Percentiles rank a stretch among this genome's conserved stretches.
Evolutionary conservation across 2,797 vertebrate species (phyloP).

Genomic region (Alfaro cultratus): DNA sequence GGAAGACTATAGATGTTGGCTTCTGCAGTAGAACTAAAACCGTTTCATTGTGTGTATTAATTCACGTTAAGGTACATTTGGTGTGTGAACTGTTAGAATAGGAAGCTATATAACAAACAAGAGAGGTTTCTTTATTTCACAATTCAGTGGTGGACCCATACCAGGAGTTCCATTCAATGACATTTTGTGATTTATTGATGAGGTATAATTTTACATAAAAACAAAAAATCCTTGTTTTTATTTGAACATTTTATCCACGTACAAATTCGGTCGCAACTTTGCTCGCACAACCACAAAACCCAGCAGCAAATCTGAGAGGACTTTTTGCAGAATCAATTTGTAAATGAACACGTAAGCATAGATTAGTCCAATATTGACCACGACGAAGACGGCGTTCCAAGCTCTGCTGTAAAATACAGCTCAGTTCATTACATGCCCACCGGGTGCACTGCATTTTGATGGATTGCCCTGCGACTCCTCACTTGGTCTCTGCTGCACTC

Average conservation of each 20-base stretch:
- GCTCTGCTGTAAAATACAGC: conserved; percentile 55
- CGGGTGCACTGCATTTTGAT: conserved; percentile 65
- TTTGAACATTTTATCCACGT: neutral
- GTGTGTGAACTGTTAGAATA: neutral
- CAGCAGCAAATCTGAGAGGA: conserved; percentile 23
- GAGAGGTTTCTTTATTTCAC: neutral
- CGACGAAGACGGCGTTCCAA: conserved; percentile 50
- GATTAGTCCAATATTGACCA: conserved; percentile 38
- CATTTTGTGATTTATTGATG: neutral
- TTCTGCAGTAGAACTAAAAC: neutral
- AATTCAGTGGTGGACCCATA: neutral
- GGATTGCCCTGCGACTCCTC: conserved; percentile 64
- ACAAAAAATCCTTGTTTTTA: neutral
- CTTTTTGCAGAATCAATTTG: conserved; percentile 20
- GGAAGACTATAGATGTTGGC: neutral
- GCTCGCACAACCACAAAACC: neutral
- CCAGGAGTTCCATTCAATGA: neutral
- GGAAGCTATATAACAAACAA: neutral
- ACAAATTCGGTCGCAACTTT: neutral
- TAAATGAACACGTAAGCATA: conserved; percentile 25
- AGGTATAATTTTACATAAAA: neutral
- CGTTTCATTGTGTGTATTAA: neutral
- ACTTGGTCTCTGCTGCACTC: conserved; percentile 50
- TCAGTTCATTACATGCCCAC: conserved; percentile 69
- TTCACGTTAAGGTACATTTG: neutral